These are phyloP conservation scores for Axis porcinus DNA, from an alignment of 2,113 vertebrate genomes.

Conservation along the genomic window DNA sequence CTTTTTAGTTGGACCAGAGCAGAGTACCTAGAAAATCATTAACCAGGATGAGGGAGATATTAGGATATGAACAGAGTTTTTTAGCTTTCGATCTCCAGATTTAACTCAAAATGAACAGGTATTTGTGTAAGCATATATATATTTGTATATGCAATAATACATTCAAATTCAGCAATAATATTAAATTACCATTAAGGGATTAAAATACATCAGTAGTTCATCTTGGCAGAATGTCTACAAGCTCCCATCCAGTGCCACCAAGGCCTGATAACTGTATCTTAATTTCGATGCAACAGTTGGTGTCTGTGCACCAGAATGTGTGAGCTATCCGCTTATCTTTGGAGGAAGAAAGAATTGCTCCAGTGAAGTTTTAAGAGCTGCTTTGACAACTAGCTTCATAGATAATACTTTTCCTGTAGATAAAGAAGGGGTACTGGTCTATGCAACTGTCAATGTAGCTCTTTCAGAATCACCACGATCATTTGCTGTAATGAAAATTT, in stretches of 20 bases:
- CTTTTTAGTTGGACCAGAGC: neutral
- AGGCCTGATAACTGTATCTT: neutral
- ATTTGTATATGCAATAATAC: neutral
- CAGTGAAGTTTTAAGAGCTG: neutral
- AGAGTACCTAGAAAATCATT: neutral
- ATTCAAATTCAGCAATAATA: neutral
- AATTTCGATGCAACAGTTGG: neutral
- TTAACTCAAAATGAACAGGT: neutral
- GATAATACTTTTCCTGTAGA: neutral
- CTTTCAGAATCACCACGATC: neutral
- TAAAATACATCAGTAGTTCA: no score
- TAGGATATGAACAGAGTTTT: neutral
- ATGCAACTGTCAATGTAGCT: neutral
- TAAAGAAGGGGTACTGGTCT: neutral
- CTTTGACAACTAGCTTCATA: neutral
- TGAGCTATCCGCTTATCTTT: neutral
- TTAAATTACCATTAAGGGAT: neutral
- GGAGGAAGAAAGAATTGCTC: neutral
- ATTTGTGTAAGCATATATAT: neutral
- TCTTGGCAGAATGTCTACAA: neutral
- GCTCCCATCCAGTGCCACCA: neutral
- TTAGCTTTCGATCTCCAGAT: neutral
- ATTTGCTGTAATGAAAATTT: neutral
- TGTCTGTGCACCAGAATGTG: neutral
- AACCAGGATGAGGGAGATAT: neutral